These are phyloP conservation scores for Distichodus sexfasciatus DNA, from an alignment of 2,797 vertebrate genomes.

Conservation along the genomic window DNA sequence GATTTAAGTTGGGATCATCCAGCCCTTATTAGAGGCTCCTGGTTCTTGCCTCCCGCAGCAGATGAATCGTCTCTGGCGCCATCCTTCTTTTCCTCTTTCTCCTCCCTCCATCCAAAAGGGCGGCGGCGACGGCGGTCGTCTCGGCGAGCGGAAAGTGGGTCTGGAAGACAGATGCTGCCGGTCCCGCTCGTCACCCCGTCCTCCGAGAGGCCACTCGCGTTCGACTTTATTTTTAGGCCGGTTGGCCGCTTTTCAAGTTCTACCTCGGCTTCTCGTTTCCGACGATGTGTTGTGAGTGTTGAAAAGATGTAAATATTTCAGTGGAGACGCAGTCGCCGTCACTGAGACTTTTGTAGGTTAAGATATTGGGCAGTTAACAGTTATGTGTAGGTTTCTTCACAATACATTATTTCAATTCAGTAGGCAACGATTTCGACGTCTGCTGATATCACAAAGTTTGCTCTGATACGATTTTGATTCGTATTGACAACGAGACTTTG, in stretches of 20 bases:
- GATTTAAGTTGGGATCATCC: constrained; percentile 17
- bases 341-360: neutral
- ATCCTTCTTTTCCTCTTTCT: constrained; percentile 35
- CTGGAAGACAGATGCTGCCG: constrained; percentile 70
- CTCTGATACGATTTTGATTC: too few species aligned
- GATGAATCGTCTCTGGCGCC: constrained; percentile 45
- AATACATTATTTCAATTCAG: too few species aligned
- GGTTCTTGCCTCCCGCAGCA: constrained; percentile 57
- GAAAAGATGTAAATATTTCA: constrained; percentile 6
- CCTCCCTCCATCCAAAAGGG: too few species aligned
- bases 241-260: constrained; percentile 59
- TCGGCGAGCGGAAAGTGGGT: constrained; percentile 68
- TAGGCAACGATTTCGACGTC: too few species aligned
- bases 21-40: constrained; percentile 17
- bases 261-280: constrained; percentile 58
- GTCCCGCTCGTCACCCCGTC: constrained; percentile 50
- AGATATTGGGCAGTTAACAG: constrained; percentile 5
- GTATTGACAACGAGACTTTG: too few species aligned
- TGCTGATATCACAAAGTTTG: too few species aligned
- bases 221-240: constrained; percentile 70
- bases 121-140: constrained; percentile 38
- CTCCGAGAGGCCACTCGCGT: constrained; percentile 7
- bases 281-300: constrained; percentile 49
- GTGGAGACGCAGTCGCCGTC: neutral
- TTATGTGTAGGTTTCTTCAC: neutral